phyloP scores from a whole-genome alignment of 2,797 vertebrate species.

The Ptychobarbus kaznakovi region DNA sequence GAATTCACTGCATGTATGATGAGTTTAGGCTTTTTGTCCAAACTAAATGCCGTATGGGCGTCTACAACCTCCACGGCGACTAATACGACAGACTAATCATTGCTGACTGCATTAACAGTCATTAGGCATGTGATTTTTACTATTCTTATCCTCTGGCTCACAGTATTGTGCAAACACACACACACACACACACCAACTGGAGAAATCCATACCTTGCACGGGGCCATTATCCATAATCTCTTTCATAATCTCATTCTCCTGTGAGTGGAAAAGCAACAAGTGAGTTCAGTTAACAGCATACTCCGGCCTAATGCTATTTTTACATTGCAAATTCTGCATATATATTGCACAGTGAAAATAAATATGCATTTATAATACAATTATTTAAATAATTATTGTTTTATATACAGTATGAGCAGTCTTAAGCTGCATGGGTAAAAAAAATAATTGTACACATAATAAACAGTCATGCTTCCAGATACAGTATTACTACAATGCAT shows the following conservation, averaged over 20 bases:
- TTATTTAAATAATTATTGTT: not conserved
- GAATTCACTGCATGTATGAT: not conserved
- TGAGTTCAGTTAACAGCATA: not conserved
- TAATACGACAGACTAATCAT: not conserved
- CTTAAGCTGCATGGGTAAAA: too few relatives aligned
- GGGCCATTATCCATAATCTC: conserved; percentile 96
- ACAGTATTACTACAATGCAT: too few relatives aligned
- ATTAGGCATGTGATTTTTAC: conserved; percentile 4
- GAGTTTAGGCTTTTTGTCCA: not conserved
- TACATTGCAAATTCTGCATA: not conserved
- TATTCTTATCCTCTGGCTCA: conserved; percentile 12
- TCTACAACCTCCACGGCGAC: not conserved
- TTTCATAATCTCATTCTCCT: conserved; percentile 99
- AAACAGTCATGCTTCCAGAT: too few relatives aligned
- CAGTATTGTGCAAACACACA: not conserved
- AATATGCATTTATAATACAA: not conserved
- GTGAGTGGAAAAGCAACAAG: conserved; percentile 55
- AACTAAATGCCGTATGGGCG: not conserved
- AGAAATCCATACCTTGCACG: conserved; percentile 86
- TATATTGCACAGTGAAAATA: not conserved
- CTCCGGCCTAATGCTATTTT: not conserved
- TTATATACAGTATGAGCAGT: too few relatives aligned
- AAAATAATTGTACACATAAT: too few relatives aligned
- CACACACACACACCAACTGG: not conserved
- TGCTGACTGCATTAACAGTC: conserved; percentile 6